These are phyloP conservation scores for Gallinago jamesoni DNA, from an alignment of 2,113 vertebrate species.

Conservation along the genomic window DNA sequence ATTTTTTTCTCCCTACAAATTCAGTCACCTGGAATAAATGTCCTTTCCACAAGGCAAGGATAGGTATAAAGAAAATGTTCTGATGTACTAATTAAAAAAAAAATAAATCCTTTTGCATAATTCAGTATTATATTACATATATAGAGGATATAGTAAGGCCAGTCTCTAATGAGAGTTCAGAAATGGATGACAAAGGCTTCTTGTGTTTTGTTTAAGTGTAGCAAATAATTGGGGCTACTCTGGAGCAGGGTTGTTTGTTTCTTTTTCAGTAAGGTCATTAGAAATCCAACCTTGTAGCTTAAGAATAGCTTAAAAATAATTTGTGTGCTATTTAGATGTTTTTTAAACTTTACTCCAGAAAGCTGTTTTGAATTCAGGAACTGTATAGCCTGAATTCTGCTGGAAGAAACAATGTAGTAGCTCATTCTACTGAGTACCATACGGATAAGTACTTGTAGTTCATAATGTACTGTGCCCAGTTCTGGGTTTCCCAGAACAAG, in stretches of 20 bases:
- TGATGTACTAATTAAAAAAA: background rate
- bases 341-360: background rate
- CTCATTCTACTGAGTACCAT: background rate
- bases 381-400: background rate
- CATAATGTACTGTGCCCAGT: background rate
- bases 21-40: background rate
- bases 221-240: accelerated
- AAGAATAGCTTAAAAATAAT: background rate
- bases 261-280: background rate
- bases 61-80: background rate
- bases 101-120: background rate
- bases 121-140: background rate
- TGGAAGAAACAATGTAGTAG: background rate
- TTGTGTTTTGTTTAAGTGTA: background rate
- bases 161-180: background rate
- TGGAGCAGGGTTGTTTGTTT: background rate
- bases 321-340: background rate
- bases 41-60: background rate
- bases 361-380: background rate
- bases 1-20: background rate
- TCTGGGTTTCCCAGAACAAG: background rate
- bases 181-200: background rate
- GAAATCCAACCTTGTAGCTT: background rate
- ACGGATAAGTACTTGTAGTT: background rate
- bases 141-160: background rate